phyloP scores from a whole-genome alignment of 2,113 vertebrate species.

The Menura novaehollandiae region DNA sequence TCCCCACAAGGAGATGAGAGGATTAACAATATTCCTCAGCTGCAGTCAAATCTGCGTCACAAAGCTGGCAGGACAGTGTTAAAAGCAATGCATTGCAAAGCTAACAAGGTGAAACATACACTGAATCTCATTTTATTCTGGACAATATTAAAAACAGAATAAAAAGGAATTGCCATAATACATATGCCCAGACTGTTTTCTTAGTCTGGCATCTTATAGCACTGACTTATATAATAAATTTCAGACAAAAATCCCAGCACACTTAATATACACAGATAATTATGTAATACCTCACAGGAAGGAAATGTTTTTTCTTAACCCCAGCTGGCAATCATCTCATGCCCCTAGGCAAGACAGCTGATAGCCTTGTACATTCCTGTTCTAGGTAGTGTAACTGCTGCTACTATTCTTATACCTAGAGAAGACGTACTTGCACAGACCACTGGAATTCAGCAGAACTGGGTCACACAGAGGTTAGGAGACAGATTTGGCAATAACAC shows the following conservation, averaged over 20 bases:
- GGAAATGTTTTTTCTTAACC: not conserved
- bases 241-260: not conserved
- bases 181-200: not conserved
- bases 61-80: constrained; percentile 2
- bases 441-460: constrained; percentile 1
- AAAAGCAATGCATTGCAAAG: not conserved
- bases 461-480: constrained; percentile 25
- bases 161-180: not conserved
- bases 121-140: not conserved
- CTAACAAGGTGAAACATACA: not conserved
- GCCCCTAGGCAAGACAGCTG: constrained; percentile 28
- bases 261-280: not conserved
- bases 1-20: constrained; percentile 31
- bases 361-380: constrained; percentile 25
- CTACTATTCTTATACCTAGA: constrained; percentile 37
- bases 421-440: not conserved
- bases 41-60: not conserved
- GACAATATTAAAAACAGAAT: not conserved
- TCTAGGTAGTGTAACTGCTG: constrained; percentile 8
- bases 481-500: not conserved
- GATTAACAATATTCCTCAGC: constrained; percentile 37
- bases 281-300: constrained; percentile 32
- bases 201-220: not conserved
- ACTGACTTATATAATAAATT: constrained; percentile 3
- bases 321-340: not conserved